Evolutionary conservation across 2,113 vertebrate species (phyloP).

Genomic region (Opisthocomus hoazin): DNA sequence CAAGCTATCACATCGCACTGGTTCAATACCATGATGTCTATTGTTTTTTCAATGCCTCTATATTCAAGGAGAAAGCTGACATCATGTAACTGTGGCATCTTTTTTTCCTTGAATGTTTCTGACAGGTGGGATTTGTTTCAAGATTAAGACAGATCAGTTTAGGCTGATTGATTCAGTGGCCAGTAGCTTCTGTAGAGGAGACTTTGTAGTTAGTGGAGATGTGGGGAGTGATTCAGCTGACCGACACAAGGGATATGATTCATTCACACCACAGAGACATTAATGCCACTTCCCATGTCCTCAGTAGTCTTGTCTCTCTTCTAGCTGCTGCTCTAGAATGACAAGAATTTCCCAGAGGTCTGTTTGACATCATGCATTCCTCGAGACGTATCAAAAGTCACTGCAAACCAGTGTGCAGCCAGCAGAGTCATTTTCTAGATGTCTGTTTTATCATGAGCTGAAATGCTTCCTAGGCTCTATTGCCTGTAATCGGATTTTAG

Average conservation of each 20-base stretch:
- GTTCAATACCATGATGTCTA: background rate
- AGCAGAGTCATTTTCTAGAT: background rate
- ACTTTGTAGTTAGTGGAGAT: background rate
- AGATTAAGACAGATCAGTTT: background rate
- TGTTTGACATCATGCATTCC: background rate
- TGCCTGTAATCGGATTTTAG: background rate
- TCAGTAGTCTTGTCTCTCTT: background rate
- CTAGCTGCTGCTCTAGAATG: background rate
- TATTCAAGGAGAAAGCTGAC: background rate
- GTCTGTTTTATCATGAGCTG: background rate
- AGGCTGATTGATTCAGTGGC: background rate
- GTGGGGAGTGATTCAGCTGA: background rate
- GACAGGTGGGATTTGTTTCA: background rate
- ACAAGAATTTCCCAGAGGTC: background rate
- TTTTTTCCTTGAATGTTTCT: background rate
- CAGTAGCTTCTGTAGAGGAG: background rate
- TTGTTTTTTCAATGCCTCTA: background rate
- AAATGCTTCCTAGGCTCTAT: background rate
- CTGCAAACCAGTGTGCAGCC: background rate
- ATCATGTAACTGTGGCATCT: background rate
- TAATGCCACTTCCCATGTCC: background rate
- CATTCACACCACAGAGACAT: background rate
- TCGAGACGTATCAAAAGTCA: background rate
- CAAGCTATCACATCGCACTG: background rate
- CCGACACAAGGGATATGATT: background rate